phyloP scores from a whole-genome alignment of 2,888 invertebrate genomes.

The Agonopterix alstromeriana region DNA sequence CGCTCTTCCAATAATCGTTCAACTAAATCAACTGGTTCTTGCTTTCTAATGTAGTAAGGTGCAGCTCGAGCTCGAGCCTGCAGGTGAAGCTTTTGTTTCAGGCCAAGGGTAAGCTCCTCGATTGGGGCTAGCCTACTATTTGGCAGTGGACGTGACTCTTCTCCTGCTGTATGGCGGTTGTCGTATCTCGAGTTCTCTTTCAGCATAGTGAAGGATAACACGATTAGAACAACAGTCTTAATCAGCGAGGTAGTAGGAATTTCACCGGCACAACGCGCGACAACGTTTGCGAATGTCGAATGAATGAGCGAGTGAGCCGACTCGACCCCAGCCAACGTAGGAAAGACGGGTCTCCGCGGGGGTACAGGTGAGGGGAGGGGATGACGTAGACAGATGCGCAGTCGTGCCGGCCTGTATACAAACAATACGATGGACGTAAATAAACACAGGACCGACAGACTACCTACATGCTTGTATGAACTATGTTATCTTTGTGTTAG shows the following conservation, averaged over 20 bases:
- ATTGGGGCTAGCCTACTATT: constrained; percentile 63
- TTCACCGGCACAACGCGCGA: constrained; percentile 49
- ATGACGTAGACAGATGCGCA: constrained; percentile 73
- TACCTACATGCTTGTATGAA: constrained; percentile 43
- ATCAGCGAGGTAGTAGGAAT: constrained; percentile 42
- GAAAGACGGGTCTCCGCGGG: constrained; percentile 60
- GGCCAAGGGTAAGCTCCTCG: constrained; percentile 67
- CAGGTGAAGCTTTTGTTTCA: constrained; percentile 73
- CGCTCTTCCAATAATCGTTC: constrained; percentile 67
- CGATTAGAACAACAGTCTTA: constrained; percentile 21
- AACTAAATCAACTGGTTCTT: constrained; percentile 72
- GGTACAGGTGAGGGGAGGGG: constrained; percentile 36
- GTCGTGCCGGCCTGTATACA: constrained; percentile 76
- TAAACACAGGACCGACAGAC: constrained; percentile 64
- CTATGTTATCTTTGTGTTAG: constrained; percentile 62
- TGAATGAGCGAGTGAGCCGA: constrained; percentile 70
- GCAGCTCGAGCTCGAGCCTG: constrained; percentile 70
- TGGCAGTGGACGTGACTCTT: constrained; percentile 49
- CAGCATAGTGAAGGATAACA: constrained; percentile 50
- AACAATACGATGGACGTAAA: constrained; percentile 77
- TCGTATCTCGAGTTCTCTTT: constrained; percentile 66
- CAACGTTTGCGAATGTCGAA: constrained; percentile 71
- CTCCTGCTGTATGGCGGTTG: constrained; percentile 43
- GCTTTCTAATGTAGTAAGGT: constrained; percentile 72
- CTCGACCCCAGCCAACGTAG: constrained; percentile 54